Conservation (phyloP, 2,888 invertebrate species). For the Spicauda simplicius region DNA sequence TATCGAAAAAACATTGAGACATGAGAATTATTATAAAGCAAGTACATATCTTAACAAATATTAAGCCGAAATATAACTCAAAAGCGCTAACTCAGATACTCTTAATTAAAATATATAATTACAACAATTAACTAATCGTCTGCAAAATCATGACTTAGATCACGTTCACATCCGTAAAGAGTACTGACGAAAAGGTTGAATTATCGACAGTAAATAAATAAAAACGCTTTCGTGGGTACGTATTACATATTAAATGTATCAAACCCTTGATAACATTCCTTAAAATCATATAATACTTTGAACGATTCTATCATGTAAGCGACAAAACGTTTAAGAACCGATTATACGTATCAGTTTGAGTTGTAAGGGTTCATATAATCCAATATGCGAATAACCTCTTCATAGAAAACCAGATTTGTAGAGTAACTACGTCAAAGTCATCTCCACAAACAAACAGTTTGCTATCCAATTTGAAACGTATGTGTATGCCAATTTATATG, state of each 20-base stretch:
- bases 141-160: background rate
- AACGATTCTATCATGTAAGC: background rate
- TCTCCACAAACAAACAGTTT: slow-evolving; percentile 22
- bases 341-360: background rate
- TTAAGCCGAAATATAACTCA: no score
- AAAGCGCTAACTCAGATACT: no score
- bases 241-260: no score
- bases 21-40: no score
- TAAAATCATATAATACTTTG: background rate
- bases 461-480: slow-evolving; percentile 23
- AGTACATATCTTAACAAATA: no score
- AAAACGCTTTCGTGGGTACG: no score
- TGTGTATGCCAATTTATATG: slow-evolving; percentile 26
- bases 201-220: no score
- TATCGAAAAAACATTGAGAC: no score
- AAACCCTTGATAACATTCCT: no score
- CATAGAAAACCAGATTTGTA: slow-evolving; percentile 26
- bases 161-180: background rate
- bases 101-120: no score
- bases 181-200: no score
- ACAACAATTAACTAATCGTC: no score
- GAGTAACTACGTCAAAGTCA: slow-evolving; percentile 24
- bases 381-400: slow-evolving; percentile 17
- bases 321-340: background rate
- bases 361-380: slow-evolving; percentile 20